A percentile compares a stretch with the other conserved stretches of the same genome.
phyloP scores from a whole-genome alignment of 2,888 invertebrate genomes.

The Aleiodes leptofemur region DNA sequence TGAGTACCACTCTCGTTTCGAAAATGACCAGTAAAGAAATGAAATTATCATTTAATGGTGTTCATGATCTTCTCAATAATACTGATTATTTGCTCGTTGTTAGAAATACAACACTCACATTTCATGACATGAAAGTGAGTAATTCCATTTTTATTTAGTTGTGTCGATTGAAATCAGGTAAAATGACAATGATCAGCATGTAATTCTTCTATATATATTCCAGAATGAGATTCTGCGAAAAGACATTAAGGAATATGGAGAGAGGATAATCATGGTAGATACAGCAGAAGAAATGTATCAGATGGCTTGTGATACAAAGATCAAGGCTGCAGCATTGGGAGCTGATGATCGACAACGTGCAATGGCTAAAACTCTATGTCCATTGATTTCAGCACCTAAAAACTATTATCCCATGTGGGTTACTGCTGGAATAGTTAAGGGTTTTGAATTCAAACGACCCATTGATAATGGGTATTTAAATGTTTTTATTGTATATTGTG shows the following conservation, averaged over 20 bases:
- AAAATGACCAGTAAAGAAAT: constrained; percentile 52
- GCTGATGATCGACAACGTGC: constrained; percentile 50
- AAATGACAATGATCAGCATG: not conserved
- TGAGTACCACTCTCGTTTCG: constrained; percentile 57
- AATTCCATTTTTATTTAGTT: too few species aligned
- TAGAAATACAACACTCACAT: not conserved
- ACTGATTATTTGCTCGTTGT: constrained; percentile 51
- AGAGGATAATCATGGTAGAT: not conserved
- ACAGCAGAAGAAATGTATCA: constrained; percentile 46
- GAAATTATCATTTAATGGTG: constrained; percentile 54
- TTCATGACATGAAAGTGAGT: not conserved
- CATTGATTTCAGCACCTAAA: constrained; percentile 46
- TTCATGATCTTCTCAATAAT: constrained; percentile 50
- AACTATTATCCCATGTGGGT: constrained; percentile 43
- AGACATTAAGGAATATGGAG: not conserved
- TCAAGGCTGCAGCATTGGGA: constrained; percentile 42
- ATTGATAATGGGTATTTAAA: constrained; percentile 48
- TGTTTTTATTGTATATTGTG: too few species aligned
- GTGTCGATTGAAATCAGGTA: too few species aligned
- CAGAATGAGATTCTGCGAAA: not conserved
- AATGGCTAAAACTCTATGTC: constrained; percentile 46
- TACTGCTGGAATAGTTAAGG: constrained; percentile 53
- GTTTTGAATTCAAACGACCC: constrained; percentile 55
- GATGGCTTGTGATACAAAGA: constrained; percentile 44
- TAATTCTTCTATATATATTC: not conserved